These are phyloP conservation scores for Zootermopsis nevadensis DNA, from an alignment of 2,888 invertebrate genomes.

Conservation along the genomic window DNA sequence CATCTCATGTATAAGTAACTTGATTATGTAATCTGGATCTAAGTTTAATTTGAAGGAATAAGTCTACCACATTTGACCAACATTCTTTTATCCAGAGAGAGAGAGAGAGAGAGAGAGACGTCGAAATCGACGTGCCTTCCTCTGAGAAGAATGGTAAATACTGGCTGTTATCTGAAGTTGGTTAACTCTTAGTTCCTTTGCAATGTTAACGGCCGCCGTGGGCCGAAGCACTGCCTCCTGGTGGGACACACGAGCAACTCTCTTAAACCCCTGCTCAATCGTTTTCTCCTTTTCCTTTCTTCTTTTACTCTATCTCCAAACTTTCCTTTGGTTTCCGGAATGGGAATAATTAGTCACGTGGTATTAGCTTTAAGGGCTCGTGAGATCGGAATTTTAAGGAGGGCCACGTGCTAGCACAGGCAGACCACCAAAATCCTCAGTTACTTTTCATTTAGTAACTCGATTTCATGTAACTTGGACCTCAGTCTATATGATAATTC, in stretches of 20 bases:
- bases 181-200: background rate
- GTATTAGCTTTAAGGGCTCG: conserved; percentile 18
- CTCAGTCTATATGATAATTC: too few relatives aligned
- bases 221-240: background rate
- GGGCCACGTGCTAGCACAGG: background rate
- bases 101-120: too few relatives aligned
- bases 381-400: conserved; percentile 25
- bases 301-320: background rate
- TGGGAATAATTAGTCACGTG: conserved; percentile 40
- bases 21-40: too few relatives aligned
- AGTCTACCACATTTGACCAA: too few relatives aligned
- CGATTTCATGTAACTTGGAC: too few relatives aligned
- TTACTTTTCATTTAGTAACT: too few relatives aligned
- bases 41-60: too few relatives aligned
- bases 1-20: too few relatives aligned
- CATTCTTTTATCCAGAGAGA: too few relatives aligned
- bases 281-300: background rate
- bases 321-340: conserved; percentile 39
- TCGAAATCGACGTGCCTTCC: too few relatives aligned
- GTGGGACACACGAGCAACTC: background rate
- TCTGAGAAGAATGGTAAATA: too few relatives aligned
- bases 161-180: background rate
- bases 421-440: too few relatives aligned
- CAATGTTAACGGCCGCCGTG: background rate
- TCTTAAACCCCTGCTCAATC: background rate